Evolutionary conservation across 2,797 vertebrate genomes (phyloP).

Genomic region (Morus bassanus): DNA sequence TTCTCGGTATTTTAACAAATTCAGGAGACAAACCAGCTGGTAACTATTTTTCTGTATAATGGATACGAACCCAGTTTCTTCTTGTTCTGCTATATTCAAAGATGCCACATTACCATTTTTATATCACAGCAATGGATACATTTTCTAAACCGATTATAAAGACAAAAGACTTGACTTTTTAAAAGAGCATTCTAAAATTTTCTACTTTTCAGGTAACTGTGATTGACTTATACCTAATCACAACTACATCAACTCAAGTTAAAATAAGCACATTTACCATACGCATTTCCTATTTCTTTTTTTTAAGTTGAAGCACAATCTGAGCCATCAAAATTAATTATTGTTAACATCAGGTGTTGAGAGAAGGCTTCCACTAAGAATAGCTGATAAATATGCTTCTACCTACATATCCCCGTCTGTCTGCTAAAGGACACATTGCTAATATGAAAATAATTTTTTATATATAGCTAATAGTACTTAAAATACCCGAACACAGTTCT

Average conservation of each 20-base stretch:
- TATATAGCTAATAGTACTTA: not conserved
- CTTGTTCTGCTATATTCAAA: not conserved
- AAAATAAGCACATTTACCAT: not conserved
- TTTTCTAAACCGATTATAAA: not conserved
- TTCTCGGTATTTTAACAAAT: not conserved
- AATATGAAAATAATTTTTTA: not conserved
- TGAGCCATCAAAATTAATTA: not conserved
- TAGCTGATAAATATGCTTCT: slow-evolving; percentile 2
- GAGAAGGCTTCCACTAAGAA: not conserved
- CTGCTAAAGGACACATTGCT: not conserved
- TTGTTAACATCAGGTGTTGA: not conserved
- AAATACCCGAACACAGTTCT: not conserved
- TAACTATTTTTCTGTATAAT: not conserved
- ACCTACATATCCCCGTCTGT: not conserved
- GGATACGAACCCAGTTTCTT: not conserved
- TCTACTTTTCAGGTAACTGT: not conserved
- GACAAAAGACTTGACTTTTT: not conserved
- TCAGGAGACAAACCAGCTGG: not conserved
- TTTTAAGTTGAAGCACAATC: not conserved
- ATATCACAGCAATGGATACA: not conserved
- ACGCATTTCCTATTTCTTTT: not conserved
- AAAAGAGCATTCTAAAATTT: not conserved
- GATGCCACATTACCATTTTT: not conserved
- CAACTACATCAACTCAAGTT: not conserved
- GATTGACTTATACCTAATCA: not conserved